Base-by-base conservation (phyloP, 2,113 vertebrate species). In the Paradisaea rubra region DNA sequence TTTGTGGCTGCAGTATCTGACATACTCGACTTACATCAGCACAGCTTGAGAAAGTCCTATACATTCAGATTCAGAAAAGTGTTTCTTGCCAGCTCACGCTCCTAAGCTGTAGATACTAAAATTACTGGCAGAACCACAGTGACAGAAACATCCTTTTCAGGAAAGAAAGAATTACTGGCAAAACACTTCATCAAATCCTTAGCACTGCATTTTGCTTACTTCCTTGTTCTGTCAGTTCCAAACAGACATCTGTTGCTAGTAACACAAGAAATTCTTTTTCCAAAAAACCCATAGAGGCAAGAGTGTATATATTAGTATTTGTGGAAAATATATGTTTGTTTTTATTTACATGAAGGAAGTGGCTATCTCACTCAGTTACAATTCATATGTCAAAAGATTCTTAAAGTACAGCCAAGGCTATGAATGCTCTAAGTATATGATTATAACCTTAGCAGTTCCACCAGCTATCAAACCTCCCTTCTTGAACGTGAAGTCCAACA, bases 161-260 rank as follows among this genome's bases (percentile, higher is more conserved):
- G 50, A 57, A 93, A 81, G n/a, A 79, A 84, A 39, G 21, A 72
- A 73, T 47, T 76, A 92, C 82, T 89, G 72, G 66, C 76, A 89
- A 82, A 77, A 63, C 82, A 83, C 88, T 90, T 83, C 73, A 90
- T 12, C 53, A 89, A 94, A 95, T 81, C 60, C 39, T 93, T 71
- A 66, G 35, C 77, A 64, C 1, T 59, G 33, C 33, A 77, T 59
- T 92, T 92, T 84, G 52, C 64, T 71, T 84, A 78, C 47, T 92
- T 56, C 68, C 41, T 74, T 56, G 33, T 57, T 78, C 86, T 49
- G 24, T 41, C 39, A 52, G n/a, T 49, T 92, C 69, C 86, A 80
- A 60, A 86, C 37, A 86, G 56, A 60, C 37, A 91, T 81, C 80
- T 84, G 68, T 88, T 86, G 76, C 76, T 61, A 60, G 24, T 44